Base-by-base conservation (phyloP, 1,140 invertebrate species). In the Plodia interpunctella region DNA sequence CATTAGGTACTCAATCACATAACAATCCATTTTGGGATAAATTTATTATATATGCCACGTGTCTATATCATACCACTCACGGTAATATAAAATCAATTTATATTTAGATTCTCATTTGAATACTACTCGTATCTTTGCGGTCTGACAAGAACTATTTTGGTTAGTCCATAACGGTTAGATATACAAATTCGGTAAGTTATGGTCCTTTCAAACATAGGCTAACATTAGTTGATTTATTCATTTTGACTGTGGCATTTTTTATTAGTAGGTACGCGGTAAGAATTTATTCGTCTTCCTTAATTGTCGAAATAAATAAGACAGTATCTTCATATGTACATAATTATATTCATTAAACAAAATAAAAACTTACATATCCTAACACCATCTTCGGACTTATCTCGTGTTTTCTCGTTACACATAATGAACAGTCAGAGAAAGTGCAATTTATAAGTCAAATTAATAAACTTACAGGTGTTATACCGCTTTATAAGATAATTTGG, bases 21-120 rank as follows among this genome's bases (percentile, higher is more conserved):
- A 1, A 35, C 9, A 35, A 35, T 11, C 32, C 32, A 11, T 9
- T 9, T 13, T 13, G 2, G 10, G 9, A 5, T 35, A 11, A 11
- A 11, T 10, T 25, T n/a, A 21, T 53, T 53, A 25, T 53, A 21
- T 11, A 53, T 10, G 51, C 51, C 51, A 53, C 51, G 21, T 25
- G 51, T 20, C 5, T 10, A 17, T 30, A 9, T 5, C 32, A 19
- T 25, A 6, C 21, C 21, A 25, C 21, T 25, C 2, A 25, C 21
- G 21, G 21, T 25, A 25, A 25, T 25, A 54, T 30, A 54, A 54
- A 54, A 54, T 25, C 15, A n/a, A 2, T 17, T n/a, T 30, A 54
- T 28, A 17, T 54, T 54, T 54, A 54, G 21, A 28, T 54, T 3
- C 25, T n/a, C 5, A n/a, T 3, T 0, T 17, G 32, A 44, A 15